These are phyloP conservation scores for Dunckerocampus dactyliophorus DNA, from an alignment of 2,113 vertebrate genomes.

Conservation along the genomic window DNA sequence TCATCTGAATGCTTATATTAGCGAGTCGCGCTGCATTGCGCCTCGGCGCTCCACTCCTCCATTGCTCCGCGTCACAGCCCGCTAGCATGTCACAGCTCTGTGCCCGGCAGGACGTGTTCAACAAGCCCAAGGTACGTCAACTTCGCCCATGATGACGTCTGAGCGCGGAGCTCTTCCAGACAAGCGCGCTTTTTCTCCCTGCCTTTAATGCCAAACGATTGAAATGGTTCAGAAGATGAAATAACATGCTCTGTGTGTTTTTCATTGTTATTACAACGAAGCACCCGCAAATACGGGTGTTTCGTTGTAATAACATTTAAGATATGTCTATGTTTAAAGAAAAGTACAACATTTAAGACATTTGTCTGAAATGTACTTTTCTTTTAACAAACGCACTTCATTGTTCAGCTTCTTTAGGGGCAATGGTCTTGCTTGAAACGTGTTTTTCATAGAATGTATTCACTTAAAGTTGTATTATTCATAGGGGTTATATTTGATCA, in stretches of 20 bases:
- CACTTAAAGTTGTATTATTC: neutral
- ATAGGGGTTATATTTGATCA: neutral
- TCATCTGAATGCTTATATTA: conserved; percentile 24
- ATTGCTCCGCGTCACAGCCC: neutral
- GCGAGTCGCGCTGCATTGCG: neutral
- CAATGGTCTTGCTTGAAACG: neutral
- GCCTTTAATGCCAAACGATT: neutral
- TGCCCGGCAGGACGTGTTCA: conserved; percentile 33
- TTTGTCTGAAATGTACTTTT: too few species aligned
- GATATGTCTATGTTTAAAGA: too few species aligned
- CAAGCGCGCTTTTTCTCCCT: too few species aligned
- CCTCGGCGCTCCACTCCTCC: conserved; percentile 4
- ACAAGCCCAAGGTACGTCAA: conserved; percentile 56
- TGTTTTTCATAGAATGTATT: neutral
- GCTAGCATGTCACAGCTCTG: conserved; percentile 35
- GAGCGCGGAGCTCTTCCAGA: neutral
- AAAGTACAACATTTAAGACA: too few species aligned
- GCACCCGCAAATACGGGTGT: too few species aligned
- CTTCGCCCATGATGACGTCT: neutral
- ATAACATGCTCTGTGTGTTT: too few species aligned
- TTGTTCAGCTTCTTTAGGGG: too few species aligned
- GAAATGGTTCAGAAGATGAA: neutral
- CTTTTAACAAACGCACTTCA: too few species aligned
- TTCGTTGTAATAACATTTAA: too few species aligned
- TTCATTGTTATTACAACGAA: too few species aligned